Evolutionary conservation across 53 echinoderm and acorn worm species (phyloP), one percentile per base, ranked within the genome.

Genomic region (Echinarachnius parma): DNA sequence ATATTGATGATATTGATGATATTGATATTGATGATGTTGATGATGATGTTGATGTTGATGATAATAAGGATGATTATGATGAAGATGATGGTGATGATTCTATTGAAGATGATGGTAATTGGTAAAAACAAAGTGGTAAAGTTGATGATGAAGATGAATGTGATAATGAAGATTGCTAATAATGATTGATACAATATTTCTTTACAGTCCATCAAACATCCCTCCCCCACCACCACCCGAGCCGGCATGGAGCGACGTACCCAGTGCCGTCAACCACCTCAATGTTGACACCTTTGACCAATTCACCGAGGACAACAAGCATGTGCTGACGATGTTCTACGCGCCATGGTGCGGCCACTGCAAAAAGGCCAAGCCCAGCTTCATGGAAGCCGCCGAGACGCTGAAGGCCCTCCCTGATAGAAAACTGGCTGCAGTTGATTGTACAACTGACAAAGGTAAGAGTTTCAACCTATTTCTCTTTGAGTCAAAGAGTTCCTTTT

Each of bases 341-440:
- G 89, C 93, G 2, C 93, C 93, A 4, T 93, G 93, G 93, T 93
- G 93, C 20, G 93, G 93, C 16, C 89, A 93, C 71, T 93, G 93
- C 69, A 93, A 93, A 56, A 75, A 79, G 15, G 89, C 93, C 31
- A 93, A 93, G 56, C 93, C 89, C 0, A 78, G 67, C 54, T 93
- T 80, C 78, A 75, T 78, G 50, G 83, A 65, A 7, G 83, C 87
- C 0, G 93, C 93, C 13, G 89, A 89, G 26, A 82, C 48, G 5
- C 60, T 93, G 23, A 86, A 86, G 48, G 75, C 63, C 13, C 64
- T 67, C 25, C 27, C 61, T 0, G 60, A 65, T 0, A 84, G 68
- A 44, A 59, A 83, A 15, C 57, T 93, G 15, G 93, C 93, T 9
- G 93, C 93, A 9, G 75, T 93, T n/a, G 93, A 93, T 33, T 93